Evolutionary conservation across 2,888 invertebrate genomes (phyloP).

Genomic region (Schrankia costaestrigalis): DNA sequence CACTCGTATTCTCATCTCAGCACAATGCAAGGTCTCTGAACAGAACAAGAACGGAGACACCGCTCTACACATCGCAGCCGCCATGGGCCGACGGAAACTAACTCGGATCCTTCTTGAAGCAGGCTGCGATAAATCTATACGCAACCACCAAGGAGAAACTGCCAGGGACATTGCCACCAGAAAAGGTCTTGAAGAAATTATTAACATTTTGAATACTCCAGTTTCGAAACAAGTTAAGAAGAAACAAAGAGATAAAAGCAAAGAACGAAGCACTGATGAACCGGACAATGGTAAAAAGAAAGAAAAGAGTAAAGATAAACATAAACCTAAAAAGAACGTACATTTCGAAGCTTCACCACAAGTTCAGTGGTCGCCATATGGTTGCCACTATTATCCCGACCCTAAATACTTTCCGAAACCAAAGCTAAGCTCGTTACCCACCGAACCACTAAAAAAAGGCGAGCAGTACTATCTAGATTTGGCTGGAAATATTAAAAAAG

Average conservation of each 20-base stretch:
- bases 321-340: constrained; percentile 75
- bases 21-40: constrained; percentile 90
- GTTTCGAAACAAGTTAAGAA: constrained; percentile 69
- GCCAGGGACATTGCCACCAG: constrained; percentile 93
- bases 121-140: constrained; percentile 83
- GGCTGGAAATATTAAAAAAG: constrained; percentile 96
- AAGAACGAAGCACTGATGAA: constrained; percentile 79
- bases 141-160: constrained; percentile 94
- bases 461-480: constrained; percentile 97
- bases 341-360: constrained; percentile 75
- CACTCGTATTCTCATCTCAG: constrained; percentile 95
- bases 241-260: constrained; percentile 70
- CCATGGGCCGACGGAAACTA: constrained; percentile 95
- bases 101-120: constrained; percentile 94
- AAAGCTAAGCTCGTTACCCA: constrained; percentile 90
- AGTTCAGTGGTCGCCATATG: constrained; percentile 92
- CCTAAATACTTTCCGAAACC: constrained; percentile 92
- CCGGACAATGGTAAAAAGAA: constrained; percentile 67
- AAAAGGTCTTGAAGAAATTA: constrained; percentile 92
- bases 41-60: constrained; percentile 98
- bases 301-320: constrained; percentile 65
- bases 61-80: constrained; percentile 95
- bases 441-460: constrained; percentile 91
- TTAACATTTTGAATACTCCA: constrained; percentile 85
- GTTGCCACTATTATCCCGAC: constrained; percentile 94